phyloP scores from a whole-genome alignment of 2,797 vertebrate genomes.

The Lepus townsendii region DNA sequence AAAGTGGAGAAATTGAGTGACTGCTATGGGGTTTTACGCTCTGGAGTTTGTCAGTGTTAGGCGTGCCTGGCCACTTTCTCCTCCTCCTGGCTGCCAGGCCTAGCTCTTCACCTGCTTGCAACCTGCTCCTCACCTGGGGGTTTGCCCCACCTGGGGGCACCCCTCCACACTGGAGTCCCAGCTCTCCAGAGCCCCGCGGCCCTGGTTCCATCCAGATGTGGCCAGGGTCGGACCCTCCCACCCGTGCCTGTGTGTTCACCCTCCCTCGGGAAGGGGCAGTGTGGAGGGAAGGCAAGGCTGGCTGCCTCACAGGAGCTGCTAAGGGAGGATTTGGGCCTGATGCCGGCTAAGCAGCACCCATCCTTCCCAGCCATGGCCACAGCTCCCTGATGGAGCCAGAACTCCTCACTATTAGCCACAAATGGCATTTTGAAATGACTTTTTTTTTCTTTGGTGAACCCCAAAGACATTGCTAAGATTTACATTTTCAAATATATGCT shows the following conservation, averaged over 20 bases:
- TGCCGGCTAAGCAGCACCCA: constrained; percentile 81
- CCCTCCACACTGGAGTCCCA: neutral
- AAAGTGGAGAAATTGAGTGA: constrained; percentile 23
- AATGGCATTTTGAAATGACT: constrained; percentile 99
- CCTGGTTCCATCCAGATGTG: rapidly evolving
- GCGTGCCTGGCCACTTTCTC: neutral
- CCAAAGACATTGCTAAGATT: constrained; percentile 99
- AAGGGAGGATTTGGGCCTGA: constrained; percentile 65
- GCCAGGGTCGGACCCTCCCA: neutral
- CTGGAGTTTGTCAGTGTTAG: neutral
- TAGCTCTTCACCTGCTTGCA: neutral
- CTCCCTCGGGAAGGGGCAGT: neutral
- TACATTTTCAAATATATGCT: constrained; percentile 99
- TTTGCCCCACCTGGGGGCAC: neutral
- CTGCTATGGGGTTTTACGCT: neutral
- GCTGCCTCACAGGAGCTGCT: neutral
- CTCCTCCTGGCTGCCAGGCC: neutral
- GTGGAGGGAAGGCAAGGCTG: neutral
- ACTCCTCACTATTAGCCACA: constrained; percentile 93
- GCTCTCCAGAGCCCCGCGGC: neutral
- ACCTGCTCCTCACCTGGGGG: neutral
- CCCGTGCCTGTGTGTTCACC: neutral
- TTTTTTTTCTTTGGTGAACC: constrained; percentile 92
- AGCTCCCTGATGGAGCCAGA: constrained; percentile 91
- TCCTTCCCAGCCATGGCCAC: constrained; percentile 83